A percentile compares a stretch with the other conserved stretches of the same genome.
Conservation (phyloP, 2,797 vertebrate genomes). For the Ctenochaetus hawaiiensis region DNA sequence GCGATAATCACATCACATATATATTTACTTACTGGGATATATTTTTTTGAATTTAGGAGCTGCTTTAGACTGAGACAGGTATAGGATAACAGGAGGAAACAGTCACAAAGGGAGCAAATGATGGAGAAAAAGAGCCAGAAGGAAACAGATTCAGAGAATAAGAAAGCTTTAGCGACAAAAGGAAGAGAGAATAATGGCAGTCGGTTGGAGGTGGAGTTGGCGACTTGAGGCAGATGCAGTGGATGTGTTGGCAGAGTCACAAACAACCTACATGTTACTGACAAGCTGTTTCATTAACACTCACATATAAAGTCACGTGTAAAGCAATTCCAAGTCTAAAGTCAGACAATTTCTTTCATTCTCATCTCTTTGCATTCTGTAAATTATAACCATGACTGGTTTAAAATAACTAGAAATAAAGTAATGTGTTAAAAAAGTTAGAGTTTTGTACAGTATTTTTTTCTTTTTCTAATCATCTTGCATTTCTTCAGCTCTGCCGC, state of each 20-base stretch:
- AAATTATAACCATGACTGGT: no score
- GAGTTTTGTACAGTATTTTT: no score
- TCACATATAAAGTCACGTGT: no score
- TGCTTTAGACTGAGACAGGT: conserved; percentile 12
- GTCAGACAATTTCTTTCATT: no score
- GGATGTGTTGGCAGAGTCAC: conserved; percentile 29
- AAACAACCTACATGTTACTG: conserved; percentile 2
- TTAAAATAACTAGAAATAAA: no score
- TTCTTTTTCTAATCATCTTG: no score
- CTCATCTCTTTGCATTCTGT: no score
- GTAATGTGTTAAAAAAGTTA: no score
- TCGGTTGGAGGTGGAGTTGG: conserved; percentile 15
- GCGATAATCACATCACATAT: conserved; percentile 1
- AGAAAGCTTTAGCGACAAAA: conserved; percentile 1
- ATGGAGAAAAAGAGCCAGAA: conserved; percentile 4
- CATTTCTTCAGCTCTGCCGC: no score
- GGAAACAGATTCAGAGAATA: conserved; percentile 1
- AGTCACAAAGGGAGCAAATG: background rate
- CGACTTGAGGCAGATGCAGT: conserved; percentile 17
- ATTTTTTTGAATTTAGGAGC: background rate
- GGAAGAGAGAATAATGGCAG: conserved; percentile 13
- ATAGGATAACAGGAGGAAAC: background rate
- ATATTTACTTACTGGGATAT: background rate
- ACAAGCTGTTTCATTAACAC: no score
- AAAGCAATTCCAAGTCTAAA: no score